phyloP scores from a whole-genome alignment of 1,140 invertebrate species.

The Leptinotarsa texana region DNA sequence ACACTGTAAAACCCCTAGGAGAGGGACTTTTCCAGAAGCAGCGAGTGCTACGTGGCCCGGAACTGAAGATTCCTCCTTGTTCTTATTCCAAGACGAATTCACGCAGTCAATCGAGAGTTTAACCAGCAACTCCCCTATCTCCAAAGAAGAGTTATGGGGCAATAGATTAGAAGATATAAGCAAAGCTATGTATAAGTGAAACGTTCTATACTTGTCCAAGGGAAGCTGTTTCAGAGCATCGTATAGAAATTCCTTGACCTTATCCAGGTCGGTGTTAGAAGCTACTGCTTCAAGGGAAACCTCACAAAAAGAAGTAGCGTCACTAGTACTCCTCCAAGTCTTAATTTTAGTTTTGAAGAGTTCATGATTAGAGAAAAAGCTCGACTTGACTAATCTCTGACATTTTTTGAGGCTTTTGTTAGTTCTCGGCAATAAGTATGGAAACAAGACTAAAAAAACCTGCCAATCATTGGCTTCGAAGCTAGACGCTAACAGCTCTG shows the following conservation, averaged over 20 bases:
- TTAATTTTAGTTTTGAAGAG: slow-evolving; percentile 7
- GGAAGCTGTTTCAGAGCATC: slow-evolving; percentile 50
- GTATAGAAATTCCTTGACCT: slow-evolving; percentile 20
- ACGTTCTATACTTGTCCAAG: slow-evolving; percentile 47
- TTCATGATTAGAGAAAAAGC: slow-evolving; percentile 25
- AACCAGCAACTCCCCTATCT: slow-evolving; percentile 44
- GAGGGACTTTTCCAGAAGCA: slow-evolving; percentile 39
- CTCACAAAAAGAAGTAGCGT: slow-evolving; percentile 9
- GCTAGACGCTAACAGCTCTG: slow-evolving; percentile 19
- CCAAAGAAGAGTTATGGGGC: slow-evolving; percentile 26
- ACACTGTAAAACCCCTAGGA: slow-evolving; percentile 41
- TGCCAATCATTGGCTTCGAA: slow-evolving; percentile 38
- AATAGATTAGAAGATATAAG: slow-evolving; percentile 36
- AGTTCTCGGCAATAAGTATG: slow-evolving; percentile 63
- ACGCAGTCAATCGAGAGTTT: slow-evolving; percentile 54
- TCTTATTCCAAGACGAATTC: slow-evolving; percentile 9
- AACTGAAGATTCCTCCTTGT: slow-evolving; percentile 4
- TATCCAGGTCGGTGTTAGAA: not conserved
- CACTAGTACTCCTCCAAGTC: slow-evolving; percentile 6
- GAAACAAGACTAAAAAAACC: slow-evolving; percentile 59
- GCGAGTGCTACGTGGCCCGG: slow-evolving; percentile 18
- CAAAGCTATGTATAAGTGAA: slow-evolving; percentile 48
- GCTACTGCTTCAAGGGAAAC: not conserved
- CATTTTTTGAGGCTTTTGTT: slow-evolving; percentile 57
- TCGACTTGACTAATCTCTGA: slow-evolving; percentile 55